phyloP scores from a whole-genome alignment of 1,140 invertebrate genomes.

The Heliothis subflexa region DNA sequence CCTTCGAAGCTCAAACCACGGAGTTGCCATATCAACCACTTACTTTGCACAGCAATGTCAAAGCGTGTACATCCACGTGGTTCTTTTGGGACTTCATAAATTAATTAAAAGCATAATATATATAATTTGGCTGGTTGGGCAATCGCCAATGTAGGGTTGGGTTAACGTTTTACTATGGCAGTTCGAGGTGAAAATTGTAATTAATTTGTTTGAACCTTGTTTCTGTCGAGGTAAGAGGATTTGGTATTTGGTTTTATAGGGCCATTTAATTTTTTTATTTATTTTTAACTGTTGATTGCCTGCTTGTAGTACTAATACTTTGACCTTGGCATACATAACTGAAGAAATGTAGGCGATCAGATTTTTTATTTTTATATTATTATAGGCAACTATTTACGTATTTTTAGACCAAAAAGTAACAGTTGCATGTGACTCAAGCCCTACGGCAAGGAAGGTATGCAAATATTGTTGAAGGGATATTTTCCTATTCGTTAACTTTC shows the following conservation, averaged over 20 bases:
- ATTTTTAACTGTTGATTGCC: no score
- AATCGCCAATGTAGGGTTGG: conserved; percentile 30
- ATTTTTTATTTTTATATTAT: no score
- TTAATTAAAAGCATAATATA: conserved; percentile 39
- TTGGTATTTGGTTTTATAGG: not conserved
- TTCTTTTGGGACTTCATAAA: conserved; percentile 39
- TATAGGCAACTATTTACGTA: no score
- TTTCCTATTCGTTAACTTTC: no score
- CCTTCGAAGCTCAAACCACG: not conserved
- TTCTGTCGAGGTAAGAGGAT: conserved; percentile 21
- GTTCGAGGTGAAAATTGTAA: conserved; percentile 32
- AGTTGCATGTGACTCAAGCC: no score
- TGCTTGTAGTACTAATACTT: no score
- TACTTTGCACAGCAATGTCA: not conserved
- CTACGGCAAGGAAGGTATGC: no score
- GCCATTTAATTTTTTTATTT: not conserved
- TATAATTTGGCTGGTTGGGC: conserved; percentile 27
- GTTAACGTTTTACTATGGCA: conserved; percentile 10
- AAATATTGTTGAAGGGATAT: no score
- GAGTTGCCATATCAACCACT: not conserved
- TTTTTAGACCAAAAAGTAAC: no score
- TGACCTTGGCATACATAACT: no score
- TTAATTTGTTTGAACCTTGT: conserved; percentile 19
- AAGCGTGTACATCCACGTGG: conserved; percentile 34
- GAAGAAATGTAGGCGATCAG: no score